phyloP scores from a whole-genome alignment of 1,140 invertebrate species.

The Pseudomyrmex dendroicus region DNA sequence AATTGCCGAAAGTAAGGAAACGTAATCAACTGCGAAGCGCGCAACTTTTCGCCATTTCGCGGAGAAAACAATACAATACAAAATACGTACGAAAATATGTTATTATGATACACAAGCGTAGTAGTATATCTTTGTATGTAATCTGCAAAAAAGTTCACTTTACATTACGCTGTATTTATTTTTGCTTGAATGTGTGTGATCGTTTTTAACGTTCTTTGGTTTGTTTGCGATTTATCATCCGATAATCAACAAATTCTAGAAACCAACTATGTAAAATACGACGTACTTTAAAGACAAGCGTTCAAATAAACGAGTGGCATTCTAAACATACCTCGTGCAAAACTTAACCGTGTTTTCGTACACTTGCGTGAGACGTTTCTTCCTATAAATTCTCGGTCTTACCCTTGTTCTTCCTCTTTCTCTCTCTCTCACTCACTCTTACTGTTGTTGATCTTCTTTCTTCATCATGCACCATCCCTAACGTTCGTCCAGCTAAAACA shows the following conservation, averaged over 20 bases:
- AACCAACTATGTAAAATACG: not conserved
- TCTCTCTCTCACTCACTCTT: conserved; percentile 23
- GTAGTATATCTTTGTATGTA: no score
- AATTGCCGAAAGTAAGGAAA: conserved; percentile 26
- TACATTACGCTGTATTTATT: no score
- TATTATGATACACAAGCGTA: no score
- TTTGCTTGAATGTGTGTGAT: no score
- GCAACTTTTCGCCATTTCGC: conserved; percentile 23
- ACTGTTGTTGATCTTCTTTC: conserved; percentile 33
- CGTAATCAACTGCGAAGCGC: not conserved
- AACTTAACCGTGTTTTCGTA: conserved; percentile 52
- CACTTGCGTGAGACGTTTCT: conserved; percentile 70
- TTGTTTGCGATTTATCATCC: not conserved
- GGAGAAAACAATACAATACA: not conserved
- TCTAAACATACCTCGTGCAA: conserved; percentile 53
- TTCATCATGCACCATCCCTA: conserved; percentile 27
- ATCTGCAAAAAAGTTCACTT: no score
- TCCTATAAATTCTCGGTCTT: conserved; percentile 70
- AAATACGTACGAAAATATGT: not conserved
- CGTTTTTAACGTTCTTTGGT: not conserved
- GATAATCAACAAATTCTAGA: not conserved
- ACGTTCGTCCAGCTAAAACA: conserved; percentile 45
- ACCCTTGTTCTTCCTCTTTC: conserved; percentile 4
- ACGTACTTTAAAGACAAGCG: not conserved
- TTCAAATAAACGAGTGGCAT: conserved; percentile 56